Conservation (phyloP, 1,140 invertebrate species). For the Lasioglossum albipes region DNA sequence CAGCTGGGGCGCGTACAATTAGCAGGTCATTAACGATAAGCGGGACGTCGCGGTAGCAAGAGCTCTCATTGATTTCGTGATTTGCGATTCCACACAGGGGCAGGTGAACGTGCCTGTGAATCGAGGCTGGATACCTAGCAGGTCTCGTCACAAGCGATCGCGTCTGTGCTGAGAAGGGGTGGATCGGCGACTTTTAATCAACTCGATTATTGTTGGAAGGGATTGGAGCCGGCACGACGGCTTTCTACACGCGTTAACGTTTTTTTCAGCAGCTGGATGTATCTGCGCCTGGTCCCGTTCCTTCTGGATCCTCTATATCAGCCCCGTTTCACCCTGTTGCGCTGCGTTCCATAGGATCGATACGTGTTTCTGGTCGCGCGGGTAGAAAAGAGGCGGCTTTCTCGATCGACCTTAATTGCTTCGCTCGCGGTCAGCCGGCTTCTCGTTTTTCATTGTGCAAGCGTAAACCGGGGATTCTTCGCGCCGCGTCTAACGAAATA, state of each 20-base stretch:
- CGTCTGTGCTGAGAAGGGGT: not conserved
- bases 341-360: constrained; percentile 27
- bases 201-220: constrained; percentile 67
- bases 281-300: not conserved
- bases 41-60: constrained; percentile 35
- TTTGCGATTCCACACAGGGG: constrained; percentile 5
- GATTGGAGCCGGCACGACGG: constrained; percentile 59
- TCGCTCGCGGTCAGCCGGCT: constrained; percentile 48
- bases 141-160: not conserved
- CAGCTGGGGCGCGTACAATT: constrained; percentile 39
- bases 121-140: not conserved
- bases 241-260: constrained; percentile 54
- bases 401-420: constrained; percentile 66
- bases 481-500: constrained; percentile 44
- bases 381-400: constrained; percentile 48
- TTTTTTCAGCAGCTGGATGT: constrained; percentile 23
- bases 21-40: constrained; percentile 54
- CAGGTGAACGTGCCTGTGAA: no score
- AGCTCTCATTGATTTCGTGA: constrained; percentile 39
- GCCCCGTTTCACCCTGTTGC: constrained; percentile 6
- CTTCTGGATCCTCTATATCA: constrained; percentile 23
- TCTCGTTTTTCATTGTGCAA: constrained; percentile 47
- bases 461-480: constrained; percentile 25
- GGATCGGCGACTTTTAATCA: constrained; percentile 68
- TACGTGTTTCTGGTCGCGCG: constrained; percentile 20